Percentiles rank a stretch among this genome's conserved stretches.
Evolutionary conservation across 2,797 vertebrate species (phyloP).

Genomic region (Microcaecilia unicolor): DNA sequence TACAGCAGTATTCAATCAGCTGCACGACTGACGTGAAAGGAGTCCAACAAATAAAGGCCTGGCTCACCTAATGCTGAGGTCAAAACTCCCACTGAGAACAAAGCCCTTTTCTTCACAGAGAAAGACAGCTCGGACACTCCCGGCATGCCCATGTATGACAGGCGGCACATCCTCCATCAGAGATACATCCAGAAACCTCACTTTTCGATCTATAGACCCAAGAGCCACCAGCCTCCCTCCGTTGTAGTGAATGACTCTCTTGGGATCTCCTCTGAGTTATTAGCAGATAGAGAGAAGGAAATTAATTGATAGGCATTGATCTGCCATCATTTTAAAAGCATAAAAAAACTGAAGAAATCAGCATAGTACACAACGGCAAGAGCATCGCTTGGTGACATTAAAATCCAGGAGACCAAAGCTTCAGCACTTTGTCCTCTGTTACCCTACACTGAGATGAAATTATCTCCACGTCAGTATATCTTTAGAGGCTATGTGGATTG

Average conservation of each 20-base stretch:
- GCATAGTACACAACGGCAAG: too few species aligned
- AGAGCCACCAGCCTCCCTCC: slow-evolving; percentile 57
- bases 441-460: too few species aligned
- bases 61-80: slow-evolving; percentile 76
- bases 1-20: too few species aligned
- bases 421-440: too few species aligned
- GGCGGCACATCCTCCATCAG: slow-evolving; percentile 21
- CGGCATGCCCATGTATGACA: slow-evolving; percentile 52
- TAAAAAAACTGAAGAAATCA: too few species aligned
- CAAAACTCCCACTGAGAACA: slow-evolving; percentile 62
- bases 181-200: slow-evolving; percentile 45
- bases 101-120: slow-evolving; percentile 59
- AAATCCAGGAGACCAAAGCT: too few species aligned
- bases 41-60: too few species aligned
- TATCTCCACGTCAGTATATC: too few species aligned
- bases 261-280: slow-evolving; percentile 50
- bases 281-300: not conserved
- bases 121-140: slow-evolving; percentile 53
- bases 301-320: not conserved
- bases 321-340: too few species aligned
- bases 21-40: too few species aligned
- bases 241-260: slow-evolving; percentile 61
- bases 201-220: slow-evolving; percentile 54
- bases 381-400: too few species aligned
- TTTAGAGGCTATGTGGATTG: too few species aligned